Evolutionary conservation across 2,113 vertebrate genomes (phyloP), one percentile per base, ranked within the genome.

Genomic region (Donacobius atricapilla): DNA sequence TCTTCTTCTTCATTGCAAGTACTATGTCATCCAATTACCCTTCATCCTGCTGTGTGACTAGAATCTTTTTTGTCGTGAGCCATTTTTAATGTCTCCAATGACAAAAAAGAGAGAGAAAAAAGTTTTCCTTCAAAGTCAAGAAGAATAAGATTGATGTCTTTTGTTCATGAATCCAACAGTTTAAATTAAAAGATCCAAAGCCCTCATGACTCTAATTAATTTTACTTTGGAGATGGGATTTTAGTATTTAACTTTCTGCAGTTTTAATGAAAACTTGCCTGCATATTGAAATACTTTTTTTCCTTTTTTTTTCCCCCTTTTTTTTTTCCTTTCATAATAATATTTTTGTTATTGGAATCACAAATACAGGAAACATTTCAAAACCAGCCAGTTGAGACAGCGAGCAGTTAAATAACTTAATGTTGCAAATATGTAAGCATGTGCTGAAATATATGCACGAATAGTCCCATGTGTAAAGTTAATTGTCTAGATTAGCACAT

Each of bases 161-260:
- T 66, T 77, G 18, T 81, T 93, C 83, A 71, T 14, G 8, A 90
- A 78, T 61, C 22, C 48, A 96, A 75, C 24, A 68, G 31, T 71
- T 87, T 81, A 89, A 93, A 93, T 94, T 64, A 90, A 89, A 90
- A 93, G 87, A 40, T 83, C 42, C 47, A 88, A 80, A 58, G n/a
- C 17, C 40, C 37, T 90, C 64, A 71, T 71, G 68, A 35, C 15
- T 90, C 27, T 48, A 93, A 47, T 80, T 89, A 94, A 90, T 93
- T 68, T 64, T 45, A 60, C 56, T 95, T 94, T 87, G 64, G 69
- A 92, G 44, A 86, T 18, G 25, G 10, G 28, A 70, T 84, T 96
- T 88, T 60, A 70, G 4, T 81, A 61, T 78, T 91, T 93, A 88
- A 79, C 64, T 92, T 78, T 93, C 65, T 84, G 21, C 35, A 71